Evolutionary conservation across 2,113 vertebrate species (phyloP).

Genomic region (Hypocryptadius cinnamomeus): DNA sequence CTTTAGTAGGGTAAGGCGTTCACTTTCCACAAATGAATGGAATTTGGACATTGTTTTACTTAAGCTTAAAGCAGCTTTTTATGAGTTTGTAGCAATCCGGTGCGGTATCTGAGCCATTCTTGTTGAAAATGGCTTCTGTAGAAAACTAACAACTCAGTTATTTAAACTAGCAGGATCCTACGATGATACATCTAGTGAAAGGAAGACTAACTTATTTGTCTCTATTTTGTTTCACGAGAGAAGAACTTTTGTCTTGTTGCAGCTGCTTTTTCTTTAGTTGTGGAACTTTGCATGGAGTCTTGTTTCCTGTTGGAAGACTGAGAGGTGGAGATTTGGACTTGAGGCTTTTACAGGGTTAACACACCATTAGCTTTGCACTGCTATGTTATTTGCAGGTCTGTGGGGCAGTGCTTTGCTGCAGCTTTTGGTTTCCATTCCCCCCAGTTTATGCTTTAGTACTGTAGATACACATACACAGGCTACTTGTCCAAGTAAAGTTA

Average conservation of each 20-base stretch:
- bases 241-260: slow-evolving; percentile 72
- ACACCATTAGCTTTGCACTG: slow-evolving; percentile 67
- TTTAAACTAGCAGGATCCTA: slow-evolving; percentile 79
- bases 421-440: slow-evolving; percentile 43
- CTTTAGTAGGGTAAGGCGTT: slow-evolving; percentile 73
- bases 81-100: slow-evolving; percentile 78
- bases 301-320: slow-evolving; percentile 63
- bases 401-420: slow-evolving; percentile 73
- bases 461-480: slow-evolving; percentile 64
- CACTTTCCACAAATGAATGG: slow-evolving; percentile 73
- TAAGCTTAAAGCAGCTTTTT: slow-evolving; percentile 82
- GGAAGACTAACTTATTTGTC: slow-evolving; percentile 76
- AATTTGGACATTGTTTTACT: slow-evolving; percentile 78
- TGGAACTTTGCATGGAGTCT: slow-evolving; percentile 71
- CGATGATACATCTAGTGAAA: slow-evolving; percentile 75
- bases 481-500: slow-evolving; percentile 68
- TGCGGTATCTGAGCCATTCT: slow-evolving; percentile 78
- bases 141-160: slow-evolving; percentile 78
- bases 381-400: slow-evolving; percentile 66
- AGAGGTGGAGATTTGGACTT: slow-evolving; percentile 64
- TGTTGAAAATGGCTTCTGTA: slow-evolving; percentile 77
- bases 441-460: slow-evolving; percentile 60
- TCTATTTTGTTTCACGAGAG: slow-evolving; percentile 73
- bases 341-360: slow-evolving; percentile 75
- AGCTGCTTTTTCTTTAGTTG: slow-evolving; percentile 75